A percentile compares a stretch with the other conserved stretches of the same genome.
Evolutionary conservation across 2,797 vertebrate genomes (phyloP).

Genomic region (Macrochelys suwanniensis): DNA sequence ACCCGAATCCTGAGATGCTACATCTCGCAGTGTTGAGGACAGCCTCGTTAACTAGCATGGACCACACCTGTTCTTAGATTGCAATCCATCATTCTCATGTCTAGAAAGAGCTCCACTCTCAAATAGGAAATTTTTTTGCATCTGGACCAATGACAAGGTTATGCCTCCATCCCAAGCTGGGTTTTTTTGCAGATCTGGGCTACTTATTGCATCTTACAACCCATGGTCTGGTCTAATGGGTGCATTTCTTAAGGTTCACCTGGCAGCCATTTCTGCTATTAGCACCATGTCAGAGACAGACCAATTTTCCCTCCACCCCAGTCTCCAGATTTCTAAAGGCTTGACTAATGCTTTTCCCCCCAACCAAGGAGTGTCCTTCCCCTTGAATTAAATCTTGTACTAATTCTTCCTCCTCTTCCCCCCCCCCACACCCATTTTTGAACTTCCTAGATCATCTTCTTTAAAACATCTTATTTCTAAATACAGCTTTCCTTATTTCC

Average conservation of each 20-base stretch:
- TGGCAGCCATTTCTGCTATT: not conserved
- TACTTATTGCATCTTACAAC: not conserved
- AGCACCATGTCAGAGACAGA: not conserved
- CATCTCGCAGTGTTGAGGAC: not conserved
- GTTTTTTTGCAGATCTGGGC: not conserved
- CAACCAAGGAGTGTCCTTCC: not conserved
- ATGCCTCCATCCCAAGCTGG: not conserved
- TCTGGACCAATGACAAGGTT: not conserved
- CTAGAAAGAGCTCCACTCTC: constrained; percentile 17
- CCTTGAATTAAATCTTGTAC: not conserved
- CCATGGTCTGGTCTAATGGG: not conserved
- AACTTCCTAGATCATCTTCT: not conserved
- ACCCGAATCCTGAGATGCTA: not conserved
- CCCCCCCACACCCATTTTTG: not conserved
- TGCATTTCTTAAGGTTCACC: not conserved
- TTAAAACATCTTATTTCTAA: not conserved
- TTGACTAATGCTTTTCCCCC: not conserved
- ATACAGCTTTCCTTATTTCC: not conserved
- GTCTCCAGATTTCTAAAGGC: not conserved
- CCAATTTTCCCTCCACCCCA: constrained; percentile 25
- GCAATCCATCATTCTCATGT: not conserved
- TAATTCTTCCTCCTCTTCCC: not conserved
- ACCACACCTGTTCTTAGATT: not conserved
- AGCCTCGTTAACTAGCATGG: not conserved
- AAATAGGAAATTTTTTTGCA: not conserved